Conservation (phyloP, 2,113 vertebrate species). For the Dunckerocampus dactyliophorus region DNA sequence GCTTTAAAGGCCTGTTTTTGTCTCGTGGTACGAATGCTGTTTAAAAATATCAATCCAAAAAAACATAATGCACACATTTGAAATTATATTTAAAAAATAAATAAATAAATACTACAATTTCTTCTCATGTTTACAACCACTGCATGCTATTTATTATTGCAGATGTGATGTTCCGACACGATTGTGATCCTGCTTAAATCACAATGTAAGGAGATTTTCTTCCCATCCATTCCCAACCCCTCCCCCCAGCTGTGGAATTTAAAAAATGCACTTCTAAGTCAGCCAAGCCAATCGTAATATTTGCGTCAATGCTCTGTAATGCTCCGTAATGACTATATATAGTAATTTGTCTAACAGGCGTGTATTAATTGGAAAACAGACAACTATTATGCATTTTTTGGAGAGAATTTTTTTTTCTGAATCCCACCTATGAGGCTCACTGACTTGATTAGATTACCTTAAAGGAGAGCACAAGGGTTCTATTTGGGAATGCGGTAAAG, state of each 20-base stretch:
- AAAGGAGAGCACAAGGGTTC: constrained; percentile 29
- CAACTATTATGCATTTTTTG: not conserved
- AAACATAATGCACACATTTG: too few relatives aligned
- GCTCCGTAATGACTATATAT: too few relatives aligned
- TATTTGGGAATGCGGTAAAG: constrained; percentile 18
- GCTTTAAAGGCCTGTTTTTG: too few relatives aligned
- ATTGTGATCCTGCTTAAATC: too few relatives aligned
- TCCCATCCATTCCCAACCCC: constrained; percentile 1
- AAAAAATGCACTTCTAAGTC: constrained; percentile 2
- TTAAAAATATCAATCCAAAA: too few relatives aligned
- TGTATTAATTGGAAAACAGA: not conserved
- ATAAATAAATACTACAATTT: too few relatives aligned
- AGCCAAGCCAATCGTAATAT: not conserved
- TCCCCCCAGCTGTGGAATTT: constrained; percentile 32
- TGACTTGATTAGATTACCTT: constrained; percentile 23
- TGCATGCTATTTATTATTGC: too few relatives aligned
- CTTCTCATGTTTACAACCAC: too few relatives aligned
- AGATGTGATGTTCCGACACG: too few relatives aligned
- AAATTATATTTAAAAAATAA: too few relatives aligned
- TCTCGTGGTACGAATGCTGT: too few relatives aligned
- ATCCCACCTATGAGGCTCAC: constrained; percentile 6
- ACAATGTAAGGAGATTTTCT: not conserved
- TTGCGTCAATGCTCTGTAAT: too few relatives aligned
- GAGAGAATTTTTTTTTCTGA: not conserved
- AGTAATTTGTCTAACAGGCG: not conserved